Base-by-base conservation (phyloP, 2,113 vertebrate species). In the Anarhynchus alexandrinus region DNA sequence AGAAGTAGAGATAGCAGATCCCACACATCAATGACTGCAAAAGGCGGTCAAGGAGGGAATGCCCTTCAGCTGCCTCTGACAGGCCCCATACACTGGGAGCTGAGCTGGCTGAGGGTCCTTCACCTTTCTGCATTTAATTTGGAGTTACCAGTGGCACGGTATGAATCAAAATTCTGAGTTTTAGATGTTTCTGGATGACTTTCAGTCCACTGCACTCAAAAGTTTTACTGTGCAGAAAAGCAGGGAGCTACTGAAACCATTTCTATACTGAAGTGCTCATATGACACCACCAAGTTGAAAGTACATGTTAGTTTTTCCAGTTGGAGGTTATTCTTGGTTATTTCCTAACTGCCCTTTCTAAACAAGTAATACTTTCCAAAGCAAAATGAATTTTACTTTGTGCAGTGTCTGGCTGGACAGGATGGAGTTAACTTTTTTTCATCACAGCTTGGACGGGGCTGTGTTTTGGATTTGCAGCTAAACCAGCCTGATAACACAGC, bases 401-500 rank as follows among this genome's bases (percentile, higher is more conserved):
- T 57, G 36, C 36, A 20, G 32, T 49, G 32, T 26, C 66, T 22
- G 45, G 43, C 82, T 30, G 49, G 61, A 22, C 30, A 64, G 74
- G 73, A 29, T 29, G 51, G 43, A 64, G 67, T 70, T 88, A 80
- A 59, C 3, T 3, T 47, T 58, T 58, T 36, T 23, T 52, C 43
- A 10, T 0, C 43, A 29, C 23, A 45, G 67, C n/a, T 61, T 49
- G 30, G 8, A 6, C 0, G 1, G 78, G 13, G 12, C 21, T 58
- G 47, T 54, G 76, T 73, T 84, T 70, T 59, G 57, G 67, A 47
- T 58, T 6, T 59, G 62, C 30, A 49, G 74, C 80, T 81, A 11
- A n/a, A 10, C 6, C n/a, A 14, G 62, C 51, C 57, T n/a, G 57
- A 27, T 81, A 81, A 59, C 20, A 26, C 36, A 25, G 67, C 38